Conservation (phyloP, 2,113 vertebrate species). For the Condylura cristata region DNA sequence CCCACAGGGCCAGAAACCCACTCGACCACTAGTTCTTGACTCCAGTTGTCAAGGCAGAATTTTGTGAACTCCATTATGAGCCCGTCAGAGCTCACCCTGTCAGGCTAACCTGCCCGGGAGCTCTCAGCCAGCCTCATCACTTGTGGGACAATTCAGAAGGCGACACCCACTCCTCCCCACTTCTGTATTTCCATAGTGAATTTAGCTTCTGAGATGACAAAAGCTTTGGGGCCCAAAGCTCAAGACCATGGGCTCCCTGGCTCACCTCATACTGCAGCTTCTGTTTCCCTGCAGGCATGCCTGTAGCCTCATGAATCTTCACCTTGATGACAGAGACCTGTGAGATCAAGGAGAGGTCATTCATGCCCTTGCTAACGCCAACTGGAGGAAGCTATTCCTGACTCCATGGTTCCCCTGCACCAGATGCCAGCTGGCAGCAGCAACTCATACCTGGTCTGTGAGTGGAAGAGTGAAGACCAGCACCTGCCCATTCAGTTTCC, state of each 20-base stretch:
- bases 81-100: no score
- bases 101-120: background rate
- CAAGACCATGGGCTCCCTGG: background rate
- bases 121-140: background rate
- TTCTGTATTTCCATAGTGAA: background rate
- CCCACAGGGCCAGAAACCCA: background rate
- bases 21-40: background rate
- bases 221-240: background rate
- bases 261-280: constrained; percentile 98
- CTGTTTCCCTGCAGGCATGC: constrained; percentile 99
- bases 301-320: constrained; percentile 98
- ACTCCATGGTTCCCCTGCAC: background rate
- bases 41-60: background rate
- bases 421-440: background rate
- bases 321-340: constrained; percentile 99
- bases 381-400: background rate
- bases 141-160: background rate
- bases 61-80: background rate
- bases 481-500: constrained; percentile 97
- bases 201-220: background rate
- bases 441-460: constrained; percentile 93
- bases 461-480: constrained; percentile 97
- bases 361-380: background rate
- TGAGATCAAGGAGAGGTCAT: constrained; percentile 38
- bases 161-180: background rate